Evolutionary conservation across 1,140 invertebrate genomes (phyloP).

Genomic region (Diabrotica virgifera): DNA sequence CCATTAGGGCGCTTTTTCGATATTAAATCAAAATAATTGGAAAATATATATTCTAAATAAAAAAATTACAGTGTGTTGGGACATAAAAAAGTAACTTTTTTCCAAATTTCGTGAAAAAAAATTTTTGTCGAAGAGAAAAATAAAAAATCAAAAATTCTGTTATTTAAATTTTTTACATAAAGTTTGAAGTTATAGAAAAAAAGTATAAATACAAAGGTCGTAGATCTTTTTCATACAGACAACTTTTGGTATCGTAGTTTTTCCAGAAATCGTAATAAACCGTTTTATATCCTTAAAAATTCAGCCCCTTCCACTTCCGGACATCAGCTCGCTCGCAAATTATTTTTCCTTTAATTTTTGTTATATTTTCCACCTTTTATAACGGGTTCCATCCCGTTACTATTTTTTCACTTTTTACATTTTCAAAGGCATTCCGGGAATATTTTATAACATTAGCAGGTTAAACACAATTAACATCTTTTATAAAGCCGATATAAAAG

Average conservation of each 20-base stretch:
- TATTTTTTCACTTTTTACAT: neutral
- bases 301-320: neutral
- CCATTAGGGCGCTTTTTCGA: too few species aligned
- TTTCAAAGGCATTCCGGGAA: too few species aligned
- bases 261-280: too few species aligned
- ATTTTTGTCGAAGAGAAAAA: neutral
- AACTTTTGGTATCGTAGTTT: too few species aligned
- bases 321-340: neutral
- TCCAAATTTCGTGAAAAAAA: neutral
- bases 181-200: too few species aligned
- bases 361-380: neutral
- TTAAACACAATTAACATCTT: too few species aligned
- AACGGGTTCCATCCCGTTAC: neutral
- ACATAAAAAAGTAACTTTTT: neutral
- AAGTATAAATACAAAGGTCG: too few species aligned
- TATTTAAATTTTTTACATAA: neutral
- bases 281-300: too few species aligned
- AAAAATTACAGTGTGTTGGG: neutral
- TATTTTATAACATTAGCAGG: too few species aligned
- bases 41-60: neutral
- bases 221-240: neutral
- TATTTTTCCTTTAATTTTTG: too few species aligned
- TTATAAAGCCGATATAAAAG: too few species aligned
- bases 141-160: neutral
- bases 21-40: too few species aligned